Percentiles rank a stretch among this genome's conserved stretches.
phyloP scores from a whole-genome alignment of 2,797 vertebrate genomes.

The Cynopterus sphinx region DNA sequence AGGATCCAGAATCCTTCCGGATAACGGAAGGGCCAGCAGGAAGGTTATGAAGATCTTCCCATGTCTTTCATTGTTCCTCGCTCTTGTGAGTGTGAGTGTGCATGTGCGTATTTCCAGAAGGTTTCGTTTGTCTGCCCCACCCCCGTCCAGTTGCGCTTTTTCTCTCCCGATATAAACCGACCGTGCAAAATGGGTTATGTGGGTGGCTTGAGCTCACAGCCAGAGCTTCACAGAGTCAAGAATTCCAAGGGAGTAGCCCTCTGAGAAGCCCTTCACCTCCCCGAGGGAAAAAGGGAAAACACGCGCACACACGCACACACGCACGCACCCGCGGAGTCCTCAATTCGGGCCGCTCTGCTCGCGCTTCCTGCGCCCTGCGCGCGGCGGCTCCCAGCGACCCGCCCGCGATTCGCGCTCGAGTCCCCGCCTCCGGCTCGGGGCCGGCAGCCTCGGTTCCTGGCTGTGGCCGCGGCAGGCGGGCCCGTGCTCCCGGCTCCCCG shows the following conservation, averaged over 20 bases:
- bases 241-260: constrained; percentile 53
- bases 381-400: constrained; percentile 54
- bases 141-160: constrained; percentile 62
- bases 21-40: background rate
- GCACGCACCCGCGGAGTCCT: background rate
- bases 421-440: background rate
- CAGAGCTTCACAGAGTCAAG: constrained; percentile 53
- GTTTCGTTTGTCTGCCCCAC: constrained; percentile 64
- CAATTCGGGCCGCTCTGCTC: constrained; percentile 21
- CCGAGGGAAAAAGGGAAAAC: constrained; percentile 48
- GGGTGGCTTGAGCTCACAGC: constrained; percentile 37
- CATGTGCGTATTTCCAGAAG: constrained; percentile 35
- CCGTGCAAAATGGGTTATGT: constrained; percentile 57
- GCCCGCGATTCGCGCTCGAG: constrained; percentile 23
- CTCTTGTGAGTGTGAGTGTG: background rate
- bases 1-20: constrained; percentile 1
- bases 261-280: constrained; percentile 71
- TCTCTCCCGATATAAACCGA: constrained; percentile 22
- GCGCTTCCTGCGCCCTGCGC: constrained; percentile 53
- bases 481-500: background rate
- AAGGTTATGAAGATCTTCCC: constrained; percentile 45
- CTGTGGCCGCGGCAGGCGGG: background rate
- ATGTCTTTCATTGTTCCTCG: constrained; percentile 24
- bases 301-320: constrained; percentile 62
- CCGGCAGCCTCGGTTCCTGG: background rate